Base-by-base conservation (phyloP, 2,113 vertebrate species). In the Scolopax mira region DNA sequence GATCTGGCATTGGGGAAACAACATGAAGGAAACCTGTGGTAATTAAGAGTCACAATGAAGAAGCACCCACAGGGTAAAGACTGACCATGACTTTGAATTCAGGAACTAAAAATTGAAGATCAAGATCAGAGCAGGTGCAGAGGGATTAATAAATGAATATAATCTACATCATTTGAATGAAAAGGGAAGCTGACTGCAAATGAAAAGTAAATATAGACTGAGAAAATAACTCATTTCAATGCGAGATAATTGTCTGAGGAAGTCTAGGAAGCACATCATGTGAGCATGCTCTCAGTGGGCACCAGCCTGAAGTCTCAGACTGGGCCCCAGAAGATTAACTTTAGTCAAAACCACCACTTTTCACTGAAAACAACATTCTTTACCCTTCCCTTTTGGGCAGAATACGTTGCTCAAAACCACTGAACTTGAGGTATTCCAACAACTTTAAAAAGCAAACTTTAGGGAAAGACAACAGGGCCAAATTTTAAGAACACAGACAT, bases 251-350 rank as follows among this genome's bases (percentile, higher is more conserved):
- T 49, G 31, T 13, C 37, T 69, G 31, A 82, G 14, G 44, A 42
- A 87, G 46, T 5, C n/a, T 0, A 0, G 15, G 51, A 60, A 72
- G 21, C 1, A 17, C 67, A 11, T 2, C 13, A 3, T 2, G 22
- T 10, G 16, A 64, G 15, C 14, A 41, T 2, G 8, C 28, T 49
- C 39, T 72, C 46, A 39, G n/a, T 10, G 18, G 42, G 18, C 69
- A 19, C 16, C 30, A 48, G 19, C 3, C 67, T 62, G 41, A 49
- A 54, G 25, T 10, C 18, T 55, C 19, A 42, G 46, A 25, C 9
- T 28, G 21, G 11, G 3, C 18, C 8, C 28, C 23, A 39, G 39
- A 9, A 69, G 28, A 79, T 48, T 21, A 55, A 24, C 6, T 13
- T 24, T 33, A 46, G 12, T 23, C 3, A 8, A 83, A 81, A 51